A percentile compares a stretch with the other conserved stretches of the same genome.
These are phyloP conservation scores for Cheilosia urbana DNA, from an alignment of 2,888 invertebrate species.

Conservation along the genomic window DNA sequence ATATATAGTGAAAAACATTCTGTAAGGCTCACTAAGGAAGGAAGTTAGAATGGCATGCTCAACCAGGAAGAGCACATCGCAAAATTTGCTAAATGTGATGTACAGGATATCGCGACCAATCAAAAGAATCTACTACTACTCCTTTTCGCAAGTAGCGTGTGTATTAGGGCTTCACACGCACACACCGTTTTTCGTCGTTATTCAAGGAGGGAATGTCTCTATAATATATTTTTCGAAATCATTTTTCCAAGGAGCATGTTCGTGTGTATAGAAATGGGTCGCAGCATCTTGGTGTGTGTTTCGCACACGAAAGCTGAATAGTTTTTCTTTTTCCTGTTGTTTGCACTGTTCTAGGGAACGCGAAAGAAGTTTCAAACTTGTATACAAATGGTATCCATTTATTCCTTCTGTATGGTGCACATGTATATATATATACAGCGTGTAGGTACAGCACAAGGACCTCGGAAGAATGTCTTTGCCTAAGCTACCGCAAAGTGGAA, in stretches of 20 bases:
- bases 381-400: background rate
- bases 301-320: background rate
- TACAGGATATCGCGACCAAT: conserved; percentile 68
- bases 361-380: conserved; percentile 39
- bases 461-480: conserved; percentile 25
- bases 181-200: conserved; percentile 31
- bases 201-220: conserved; percentile 54
- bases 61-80: conserved; percentile 23
- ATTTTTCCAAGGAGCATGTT: conserved; percentile 13
- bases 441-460: conserved; percentile 1
- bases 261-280: conserved; percentile 28
- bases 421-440: background rate
- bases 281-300: background rate
- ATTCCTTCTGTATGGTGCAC: background rate
- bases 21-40: background rate
- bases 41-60: background rate
- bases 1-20: background rate
- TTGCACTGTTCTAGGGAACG: conserved; percentile 4
- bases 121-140: conserved; percentile 63
- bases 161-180: conserved; percentile 34
- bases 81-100: conserved; percentile 19
- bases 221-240: conserved; percentile 27
- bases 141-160: conserved; percentile 20
- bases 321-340: background rate
- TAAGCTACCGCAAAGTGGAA: background rate